These are phyloP conservation scores for Gibbula magus DNA, from an alignment of 2,888 invertebrate genomes.

Conservation along the genomic window DNA sequence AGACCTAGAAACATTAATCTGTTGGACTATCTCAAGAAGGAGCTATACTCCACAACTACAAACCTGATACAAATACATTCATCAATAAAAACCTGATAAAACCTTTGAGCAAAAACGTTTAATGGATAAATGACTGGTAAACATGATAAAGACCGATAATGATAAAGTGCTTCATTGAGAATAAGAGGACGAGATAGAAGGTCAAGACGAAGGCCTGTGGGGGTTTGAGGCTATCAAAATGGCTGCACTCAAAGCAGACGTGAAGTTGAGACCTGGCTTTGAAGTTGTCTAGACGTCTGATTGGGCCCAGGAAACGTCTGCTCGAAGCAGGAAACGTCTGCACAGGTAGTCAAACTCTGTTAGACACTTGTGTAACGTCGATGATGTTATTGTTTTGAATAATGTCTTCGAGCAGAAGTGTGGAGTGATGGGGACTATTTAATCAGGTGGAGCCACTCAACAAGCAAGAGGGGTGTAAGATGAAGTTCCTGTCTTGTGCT, in stretches of 20 bases:
- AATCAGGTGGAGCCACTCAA: too few species aligned
- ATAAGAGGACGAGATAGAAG: not conserved
- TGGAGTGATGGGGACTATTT: too few species aligned
- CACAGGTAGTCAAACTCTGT: too few species aligned
- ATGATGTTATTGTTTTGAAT: too few species aligned
- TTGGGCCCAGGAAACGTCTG: not conserved
- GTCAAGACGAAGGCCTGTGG: not conserved
- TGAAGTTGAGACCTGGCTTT: not conserved
- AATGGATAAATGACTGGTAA: not conserved
- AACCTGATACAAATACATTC: too few species aligned
- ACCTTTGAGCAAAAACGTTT: not conserved
- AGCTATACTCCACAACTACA: too few species aligned
- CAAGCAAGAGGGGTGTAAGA: too few species aligned
- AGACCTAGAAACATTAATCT: too few species aligned
- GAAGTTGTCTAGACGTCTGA: not conserved
- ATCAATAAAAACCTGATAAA: not conserved
- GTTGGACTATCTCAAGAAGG: too few species aligned
- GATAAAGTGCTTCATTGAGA: not conserved
- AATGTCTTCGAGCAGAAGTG: too few species aligned
- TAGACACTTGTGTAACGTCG: too few species aligned
- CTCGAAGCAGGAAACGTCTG: not conserved
- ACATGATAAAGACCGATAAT: not conserved
- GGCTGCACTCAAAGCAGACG: not conserved
- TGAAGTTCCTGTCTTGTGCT: too few species aligned
- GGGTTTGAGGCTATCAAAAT: not conserved